Conservation (phyloP, 2,888 invertebrate genomes). For the Rhodophaea formosa region DNA sequence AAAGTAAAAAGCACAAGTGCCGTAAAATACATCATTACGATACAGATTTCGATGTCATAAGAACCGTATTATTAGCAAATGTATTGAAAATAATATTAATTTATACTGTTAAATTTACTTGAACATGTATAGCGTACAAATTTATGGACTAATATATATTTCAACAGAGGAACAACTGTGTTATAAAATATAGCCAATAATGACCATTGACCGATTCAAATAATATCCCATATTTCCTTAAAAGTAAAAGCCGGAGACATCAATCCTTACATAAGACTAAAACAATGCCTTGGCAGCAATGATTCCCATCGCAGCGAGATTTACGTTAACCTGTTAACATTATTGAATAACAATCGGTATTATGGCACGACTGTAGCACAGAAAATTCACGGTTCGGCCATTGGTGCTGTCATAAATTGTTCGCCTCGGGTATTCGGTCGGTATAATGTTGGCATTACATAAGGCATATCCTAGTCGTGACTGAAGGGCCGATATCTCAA, state of each 20-base stretch:
- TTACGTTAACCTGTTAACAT: conserved; percentile 19
- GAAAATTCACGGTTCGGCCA: conserved; percentile 37
- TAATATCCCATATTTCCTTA: background rate
- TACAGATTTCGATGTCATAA: too few species aligned
- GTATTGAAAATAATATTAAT: too few species aligned
- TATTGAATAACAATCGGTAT: conserved; percentile 28
- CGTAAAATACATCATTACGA: too few species aligned
- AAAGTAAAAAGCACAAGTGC: too few species aligned
- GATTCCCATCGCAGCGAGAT: conserved; percentile 2
- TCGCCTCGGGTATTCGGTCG: conserved; percentile 50
- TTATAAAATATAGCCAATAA: background rate
- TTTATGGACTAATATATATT: too few species aligned
- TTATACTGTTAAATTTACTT: too few species aligned
- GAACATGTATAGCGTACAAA: too few species aligned
- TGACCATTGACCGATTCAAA: background rate
- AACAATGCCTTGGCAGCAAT: conserved; percentile 2
- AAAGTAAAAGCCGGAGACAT: background rate
- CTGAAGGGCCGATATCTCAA: conserved; percentile 49
- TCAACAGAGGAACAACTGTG: too few species aligned
- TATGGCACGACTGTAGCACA: conserved; percentile 12
- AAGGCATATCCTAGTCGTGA: conserved; percentile 68
- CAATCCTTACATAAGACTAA: background rate
- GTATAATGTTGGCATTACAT: conserved; percentile 57
- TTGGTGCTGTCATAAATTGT: conserved; percentile 57
- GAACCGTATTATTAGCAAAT: too few species aligned